Evolutionary conservation across 2,113 vertebrate genomes (phyloP).

Genomic region (Jacana jacana): DNA sequence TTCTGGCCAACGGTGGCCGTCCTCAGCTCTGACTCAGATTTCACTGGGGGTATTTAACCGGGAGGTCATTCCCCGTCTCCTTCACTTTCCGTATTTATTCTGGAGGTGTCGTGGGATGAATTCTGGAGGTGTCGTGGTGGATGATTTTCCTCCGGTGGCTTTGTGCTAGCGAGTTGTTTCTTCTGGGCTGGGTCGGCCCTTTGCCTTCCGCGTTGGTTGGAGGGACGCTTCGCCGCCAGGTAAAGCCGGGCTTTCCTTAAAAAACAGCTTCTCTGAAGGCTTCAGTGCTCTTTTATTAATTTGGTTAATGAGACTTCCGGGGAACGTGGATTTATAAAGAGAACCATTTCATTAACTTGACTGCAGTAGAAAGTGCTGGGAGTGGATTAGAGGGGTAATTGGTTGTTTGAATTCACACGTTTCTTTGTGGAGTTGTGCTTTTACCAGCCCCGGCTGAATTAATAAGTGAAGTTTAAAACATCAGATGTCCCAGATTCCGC

Average conservation of each 20-base stretch:
- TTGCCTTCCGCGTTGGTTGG: background rate
- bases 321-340: constrained; percentile 38
- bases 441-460: constrained; percentile 37
- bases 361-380: background rate
- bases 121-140: background rate
- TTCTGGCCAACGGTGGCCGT: background rate
- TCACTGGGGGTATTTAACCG: background rate
- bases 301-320: constrained; percentile 55
- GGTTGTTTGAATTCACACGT: background rate
- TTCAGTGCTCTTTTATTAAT: constrained; percentile 36
- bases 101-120: background rate
- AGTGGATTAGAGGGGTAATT: background rate
- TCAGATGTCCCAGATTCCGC: constrained; percentile 47
- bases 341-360: constrained; percentile 44
- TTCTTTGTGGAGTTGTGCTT: background rate
- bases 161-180: background rate
- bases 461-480: background rate
- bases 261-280: background rate
- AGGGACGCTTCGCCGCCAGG: background rate
- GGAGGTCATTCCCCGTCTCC: background rate
- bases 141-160: background rate
- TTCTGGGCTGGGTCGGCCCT: background rate
- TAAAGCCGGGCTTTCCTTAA: background rate
- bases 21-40: background rate
- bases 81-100: background rate